phyloP scores from a whole-genome alignment of 2,888 invertebrate genomes.

The Netelia inedita region DNA sequence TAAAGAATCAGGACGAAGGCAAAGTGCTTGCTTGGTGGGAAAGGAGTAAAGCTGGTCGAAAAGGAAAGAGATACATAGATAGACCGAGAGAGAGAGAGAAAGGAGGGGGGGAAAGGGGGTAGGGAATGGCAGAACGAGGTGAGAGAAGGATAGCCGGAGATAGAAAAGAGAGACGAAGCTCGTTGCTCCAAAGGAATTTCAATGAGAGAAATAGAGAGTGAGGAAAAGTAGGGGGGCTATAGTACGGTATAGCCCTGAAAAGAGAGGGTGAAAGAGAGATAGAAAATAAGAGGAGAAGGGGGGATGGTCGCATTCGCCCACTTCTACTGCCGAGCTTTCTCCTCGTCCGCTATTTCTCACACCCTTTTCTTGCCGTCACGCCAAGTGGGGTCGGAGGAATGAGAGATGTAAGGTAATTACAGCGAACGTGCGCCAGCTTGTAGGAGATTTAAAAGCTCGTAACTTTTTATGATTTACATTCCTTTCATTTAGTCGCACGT shows the following conservation, averaged over 20 bases:
- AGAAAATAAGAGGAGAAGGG: conserved; percentile 29
- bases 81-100: conserved; percentile 19
- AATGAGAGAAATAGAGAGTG: conserved; percentile 78
- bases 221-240: conserved; percentile 63
- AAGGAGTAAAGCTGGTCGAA: conserved; percentile 55
- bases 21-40: conserved; percentile 58
- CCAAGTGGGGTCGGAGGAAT: conserved; percentile 78
- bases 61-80: conserved; percentile 15
- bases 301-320: conserved; percentile 64
- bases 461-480: conserved; percentile 85
- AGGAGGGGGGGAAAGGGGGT: conserved; percentile 33
- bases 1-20: conserved; percentile 65
- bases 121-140: conserved; percentile 32
- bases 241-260: conserved; percentile 39
- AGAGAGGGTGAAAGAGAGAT: conserved; percentile 6
- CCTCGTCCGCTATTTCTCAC: conserved; percentile 63
- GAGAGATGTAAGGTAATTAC: conserved; percentile 85
- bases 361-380: conserved; percentile 71
- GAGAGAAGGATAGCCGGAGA: conserved; percentile 59
- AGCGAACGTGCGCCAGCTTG: conserved; percentile 85
- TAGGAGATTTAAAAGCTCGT: conserved; percentile 85
- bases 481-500: conserved; percentile 85
- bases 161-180: conserved; percentile 61
- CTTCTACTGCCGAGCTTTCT: conserved; percentile 41
- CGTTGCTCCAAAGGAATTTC: conserved; percentile 77